These are phyloP conservation scores for Apus apus DNA, from an alignment of 2,113 vertebrate genomes.

Conservation along the genomic window DNA sequence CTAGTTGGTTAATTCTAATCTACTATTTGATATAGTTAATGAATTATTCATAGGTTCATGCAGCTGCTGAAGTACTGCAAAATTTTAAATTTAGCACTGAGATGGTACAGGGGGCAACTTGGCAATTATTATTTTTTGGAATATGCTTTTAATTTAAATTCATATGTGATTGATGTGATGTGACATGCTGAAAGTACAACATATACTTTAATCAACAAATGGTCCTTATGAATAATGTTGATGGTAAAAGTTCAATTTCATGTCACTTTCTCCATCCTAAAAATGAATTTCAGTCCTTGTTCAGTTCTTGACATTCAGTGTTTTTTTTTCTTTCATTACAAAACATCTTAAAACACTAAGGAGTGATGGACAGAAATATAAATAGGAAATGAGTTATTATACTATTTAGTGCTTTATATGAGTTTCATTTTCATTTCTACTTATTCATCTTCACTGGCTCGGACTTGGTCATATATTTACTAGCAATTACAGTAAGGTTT, in stretches of 20 bases:
- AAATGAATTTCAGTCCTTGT: constrained; percentile 47
- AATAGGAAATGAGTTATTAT: neutral
- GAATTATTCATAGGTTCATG: constrained; percentile 64
- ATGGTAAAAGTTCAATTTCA: constrained; percentile 62
- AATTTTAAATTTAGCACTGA: constrained; percentile 68
- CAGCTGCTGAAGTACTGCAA: constrained; percentile 54
- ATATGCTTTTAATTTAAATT: constrained; percentile 68
- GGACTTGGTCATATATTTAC: neutral
- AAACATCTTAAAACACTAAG: constrained; percentile 29
- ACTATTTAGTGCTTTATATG: neutral
- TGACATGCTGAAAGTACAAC: constrained; percentile 46
- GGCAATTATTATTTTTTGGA: constrained; percentile 63
- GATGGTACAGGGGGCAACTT: constrained; percentile 23
- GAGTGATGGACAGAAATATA: neutral
- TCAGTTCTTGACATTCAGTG: constrained; percentile 13
- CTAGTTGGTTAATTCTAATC: constrained; percentile 52
- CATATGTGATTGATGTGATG: constrained; percentile 58
- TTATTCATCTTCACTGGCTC: neutral
- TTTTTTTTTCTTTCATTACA: constrained; percentile 19
- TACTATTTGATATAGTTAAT: constrained; percentile 48
- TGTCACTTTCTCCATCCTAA: constrained; percentile 45
- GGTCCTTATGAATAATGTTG: constrained; percentile 40
- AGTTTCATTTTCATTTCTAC: constrained; percentile 22
- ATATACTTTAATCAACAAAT: constrained; percentile 74
- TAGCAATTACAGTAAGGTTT: neutral